A percentile compares a stretch with the other conserved stretches of the same genome.
These are phyloP conservation scores for Xiphophorus birchmanni DNA, from an alignment of 2,797 vertebrate genomes.

Conservation along the genomic window DNA sequence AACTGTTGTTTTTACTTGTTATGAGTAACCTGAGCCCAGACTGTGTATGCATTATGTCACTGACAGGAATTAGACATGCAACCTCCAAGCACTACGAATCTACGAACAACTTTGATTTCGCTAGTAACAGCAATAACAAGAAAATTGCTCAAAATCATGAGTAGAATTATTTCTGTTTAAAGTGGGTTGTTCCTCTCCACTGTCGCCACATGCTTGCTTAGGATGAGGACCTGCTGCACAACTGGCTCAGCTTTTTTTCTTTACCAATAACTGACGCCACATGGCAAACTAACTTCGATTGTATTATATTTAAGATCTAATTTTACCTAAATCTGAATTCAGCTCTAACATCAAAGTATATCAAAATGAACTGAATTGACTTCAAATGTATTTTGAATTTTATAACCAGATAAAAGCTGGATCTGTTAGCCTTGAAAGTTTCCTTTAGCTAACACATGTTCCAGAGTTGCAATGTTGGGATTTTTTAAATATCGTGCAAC, in stretches of 20 bases:
- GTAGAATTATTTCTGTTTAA: too few relatives aligned
- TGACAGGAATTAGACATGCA: neutral
- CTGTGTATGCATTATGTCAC: neutral
- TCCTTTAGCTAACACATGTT: neutral
- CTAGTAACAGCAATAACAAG: neutral
- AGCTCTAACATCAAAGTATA: neutral
- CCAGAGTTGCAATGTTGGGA: neutral
- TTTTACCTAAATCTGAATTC: neutral
- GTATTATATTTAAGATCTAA: neutral
- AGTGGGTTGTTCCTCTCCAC: too few relatives aligned
- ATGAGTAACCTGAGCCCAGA: neutral
- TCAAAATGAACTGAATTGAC: too few relatives aligned
- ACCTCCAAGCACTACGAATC: neutral
- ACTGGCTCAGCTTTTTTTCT: neutral
- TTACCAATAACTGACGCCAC: neutral
- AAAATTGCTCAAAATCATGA: too few relatives aligned
- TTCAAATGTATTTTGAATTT: neutral
- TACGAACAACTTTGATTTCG: neutral
- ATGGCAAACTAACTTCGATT: neutral
- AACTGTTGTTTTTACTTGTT: neutral
- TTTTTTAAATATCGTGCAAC: neutral
- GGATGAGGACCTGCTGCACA: too few relatives aligned
- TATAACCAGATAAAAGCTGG: neutral
- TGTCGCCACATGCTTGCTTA: too few relatives aligned
- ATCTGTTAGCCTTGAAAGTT: neutral